Base-by-base conservation (phyloP, 2,888 invertebrate genomes). In the Ormyrus rosae region DNA sequence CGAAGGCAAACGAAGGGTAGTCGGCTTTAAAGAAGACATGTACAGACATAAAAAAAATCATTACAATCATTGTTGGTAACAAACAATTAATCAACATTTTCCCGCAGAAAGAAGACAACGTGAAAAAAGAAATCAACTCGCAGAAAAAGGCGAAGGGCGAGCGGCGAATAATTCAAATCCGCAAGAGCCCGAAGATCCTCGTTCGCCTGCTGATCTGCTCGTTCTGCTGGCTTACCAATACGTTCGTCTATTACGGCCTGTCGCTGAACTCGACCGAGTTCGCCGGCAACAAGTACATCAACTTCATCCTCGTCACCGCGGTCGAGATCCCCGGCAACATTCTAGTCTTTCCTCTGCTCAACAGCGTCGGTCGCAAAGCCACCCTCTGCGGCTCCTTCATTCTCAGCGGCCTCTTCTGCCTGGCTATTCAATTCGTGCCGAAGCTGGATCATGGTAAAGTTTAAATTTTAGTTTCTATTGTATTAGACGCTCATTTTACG, bases 171-270 rank as follows among this genome's bases (percentile, higher is more conserved):
- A 80, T 88, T 65, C 91, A 93, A 87, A 92, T 94, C 50, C 86
- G 94, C 11, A 92, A 89, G 76, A 93, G 94, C 0, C 91, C 89
- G 63, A 91, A 91, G 34, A 87, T 95, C 11, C 88, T 94, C 81
- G 85, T 91, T 0, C 91, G 95, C 55, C 90, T 94, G 64, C 84
- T 92, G 1, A 94, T 94, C 71, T 95, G 95, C 83, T 94, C 94
- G n/a, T 93, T 95, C 84, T 96, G 95, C 91, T 96, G 96, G 96
- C 93, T 96, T 13, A 94, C 96, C 0, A 94, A 95, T 85, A 94
- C 95, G 0, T 94, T 96, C 83, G 94, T 96, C 34, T 96, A 96
- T 89, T 96, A 96, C 86, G 96, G 96, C 0, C 90, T 96, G 58
- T 95, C 95, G 0, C 92, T 96, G 74, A 96, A 95, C 90, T 94